Evolutionary conservation across 2,113 vertebrate species (phyloP), one percentile per base, ranked within the genome.

Genomic region (Xiphophorus hellerii): DNA sequence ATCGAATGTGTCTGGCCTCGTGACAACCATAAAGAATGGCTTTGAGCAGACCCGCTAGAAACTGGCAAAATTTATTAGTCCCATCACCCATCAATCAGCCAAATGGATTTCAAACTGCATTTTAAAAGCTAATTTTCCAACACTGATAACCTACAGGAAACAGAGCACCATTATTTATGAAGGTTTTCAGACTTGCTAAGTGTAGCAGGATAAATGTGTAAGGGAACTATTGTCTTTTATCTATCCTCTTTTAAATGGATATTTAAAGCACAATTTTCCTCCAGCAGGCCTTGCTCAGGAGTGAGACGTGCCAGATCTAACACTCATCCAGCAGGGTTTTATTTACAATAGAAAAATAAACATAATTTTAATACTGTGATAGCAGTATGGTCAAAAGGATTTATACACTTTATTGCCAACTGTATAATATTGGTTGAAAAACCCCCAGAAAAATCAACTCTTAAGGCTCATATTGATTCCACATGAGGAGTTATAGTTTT

Each of bases 51-150:
- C 92, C 91, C 90, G 86, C 90, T 84, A 78, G 84, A 94, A 91
- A 90, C 88, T 87, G 86, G 90, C 91, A 80, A 91, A 94, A 95
- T 94, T 88, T 95, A 95, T 95, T 95, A 93, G 93, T 80, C 84
- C 88, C 71, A 82, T 94, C 91, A 83, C 84, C 88, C 94, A 95
- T 95, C 95, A 94, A 95, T 95, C 95, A 95, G 89, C 82, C 72
- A 90, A 95, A 95, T 94, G 93, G 93, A 93, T 93, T 94, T 95
- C 93, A 94, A 95, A 95, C 90, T 79, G 92, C 94, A 94, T 95
- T 95, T 95, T 95, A 95, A 95, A 95, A 95, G 93, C 94, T 95
- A 93, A 95, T 95, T 95, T 94, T 93, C 90, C 88, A 81, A 88
- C 89, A 85, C 93, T 93, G 93, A 95, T 95, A 95, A 94, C 92